Conservation (phyloP, 2,113 vertebrate genomes). For the Chiloscyllium plagiosum region DNA sequence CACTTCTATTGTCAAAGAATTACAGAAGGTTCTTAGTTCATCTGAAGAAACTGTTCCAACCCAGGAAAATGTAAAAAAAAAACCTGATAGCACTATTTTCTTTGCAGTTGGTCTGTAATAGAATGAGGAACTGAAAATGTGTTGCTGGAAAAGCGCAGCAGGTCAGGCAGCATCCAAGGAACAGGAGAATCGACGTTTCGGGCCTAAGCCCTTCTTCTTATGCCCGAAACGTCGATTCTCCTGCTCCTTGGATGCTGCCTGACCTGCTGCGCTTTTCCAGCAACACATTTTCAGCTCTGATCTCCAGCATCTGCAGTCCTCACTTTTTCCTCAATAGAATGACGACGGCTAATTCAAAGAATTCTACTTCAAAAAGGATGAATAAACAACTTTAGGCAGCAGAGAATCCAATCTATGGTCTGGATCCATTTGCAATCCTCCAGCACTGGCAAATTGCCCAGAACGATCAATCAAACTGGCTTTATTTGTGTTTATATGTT, state of each 20-base stretch:
- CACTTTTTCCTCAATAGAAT: too few species aligned
- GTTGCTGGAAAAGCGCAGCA: too few species aligned
- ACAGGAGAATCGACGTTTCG: too few species aligned
- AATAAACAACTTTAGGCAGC: not conserved
- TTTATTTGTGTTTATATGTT: not conserved
- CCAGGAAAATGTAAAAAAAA: not conserved
- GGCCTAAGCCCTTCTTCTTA: too few species aligned
- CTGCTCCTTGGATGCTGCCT: too few species aligned
- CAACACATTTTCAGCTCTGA: too few species aligned
- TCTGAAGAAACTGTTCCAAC: not conserved
- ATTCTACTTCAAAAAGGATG: not conserved
- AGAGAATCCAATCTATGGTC: not conserved
- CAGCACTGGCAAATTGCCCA: not conserved
- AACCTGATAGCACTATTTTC: not conserved
- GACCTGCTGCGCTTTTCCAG: too few species aligned
- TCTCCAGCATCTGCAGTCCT: too few species aligned
- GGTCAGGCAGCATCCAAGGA: too few species aligned
- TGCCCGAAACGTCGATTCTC: too few species aligned
- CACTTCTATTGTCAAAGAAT: not conserved
- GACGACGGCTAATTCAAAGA: not conserved
- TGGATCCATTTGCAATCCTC: not conserved
- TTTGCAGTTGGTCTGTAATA: not conserved
- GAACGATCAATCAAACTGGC: not conserved
- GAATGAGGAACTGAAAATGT: not conserved
- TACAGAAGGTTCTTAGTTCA: not conserved